phyloP scores from a whole-genome alignment of 2,797 vertebrate species.

The Lindbergichthys nudifrons region DNA sequence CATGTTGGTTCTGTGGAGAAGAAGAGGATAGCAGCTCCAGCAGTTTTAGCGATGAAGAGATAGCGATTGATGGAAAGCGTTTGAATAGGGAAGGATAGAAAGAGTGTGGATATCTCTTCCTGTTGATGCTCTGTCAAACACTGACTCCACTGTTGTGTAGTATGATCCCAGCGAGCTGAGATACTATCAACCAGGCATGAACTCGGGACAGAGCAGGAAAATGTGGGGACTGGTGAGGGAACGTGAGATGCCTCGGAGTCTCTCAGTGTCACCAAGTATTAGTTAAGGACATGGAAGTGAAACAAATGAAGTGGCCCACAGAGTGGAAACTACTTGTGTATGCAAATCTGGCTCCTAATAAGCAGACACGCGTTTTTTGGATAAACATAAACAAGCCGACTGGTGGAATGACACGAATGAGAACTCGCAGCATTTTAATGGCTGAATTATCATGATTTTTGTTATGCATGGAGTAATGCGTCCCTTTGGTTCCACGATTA shows the following conservation, averaged over 20 bases:
- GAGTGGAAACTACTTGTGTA: constrained; percentile 59
- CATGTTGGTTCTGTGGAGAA: constrained; percentile 33
- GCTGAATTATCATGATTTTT: constrained; percentile 72
- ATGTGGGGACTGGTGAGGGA: constrained; percentile 41
- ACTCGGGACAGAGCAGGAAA: constrained; percentile 37
- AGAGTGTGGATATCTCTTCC: constrained; percentile 64
- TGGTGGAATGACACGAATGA: constrained; percentile 55
- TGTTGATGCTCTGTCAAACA: constrained; percentile 69
- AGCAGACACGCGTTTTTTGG: constrained; percentile 55
- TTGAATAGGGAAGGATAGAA: constrained; percentile 51
- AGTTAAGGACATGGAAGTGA: constrained; percentile 49
- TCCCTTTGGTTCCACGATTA: constrained; percentile 76
- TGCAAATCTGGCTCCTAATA: constrained; percentile 65
- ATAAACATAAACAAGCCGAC: constrained; percentile 68
- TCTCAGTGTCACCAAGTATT: constrained; percentile 41
- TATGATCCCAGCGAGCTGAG: constrained; percentile 60
- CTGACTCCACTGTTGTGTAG: constrained; percentile 68
- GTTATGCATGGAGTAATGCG: constrained; percentile 65
- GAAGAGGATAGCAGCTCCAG: constrained; percentile 57
- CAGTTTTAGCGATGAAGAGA: constrained; percentile 67
- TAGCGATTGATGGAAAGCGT: constrained; percentile 53
- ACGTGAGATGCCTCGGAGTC: constrained; percentile 46
- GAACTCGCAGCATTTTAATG: constrained; percentile 70
- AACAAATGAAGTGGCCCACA: constrained; percentile 61
- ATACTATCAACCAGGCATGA: constrained; percentile 57